Conservation (phyloP, 2,113 vertebrate genomes). For the Phaethon lepturus region DNA sequence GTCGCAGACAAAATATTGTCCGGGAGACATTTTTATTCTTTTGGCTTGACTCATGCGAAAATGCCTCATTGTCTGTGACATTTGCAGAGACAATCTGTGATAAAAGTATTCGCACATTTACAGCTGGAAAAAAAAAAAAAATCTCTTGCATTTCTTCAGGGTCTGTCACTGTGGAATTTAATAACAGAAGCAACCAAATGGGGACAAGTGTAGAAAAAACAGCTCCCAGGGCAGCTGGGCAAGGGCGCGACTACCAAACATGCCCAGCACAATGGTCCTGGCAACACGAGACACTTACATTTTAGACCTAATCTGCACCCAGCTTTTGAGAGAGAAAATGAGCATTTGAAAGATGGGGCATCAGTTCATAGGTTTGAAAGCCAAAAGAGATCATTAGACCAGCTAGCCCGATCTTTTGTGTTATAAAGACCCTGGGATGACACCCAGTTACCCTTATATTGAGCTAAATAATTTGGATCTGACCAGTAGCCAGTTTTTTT, state of each 20-base stretch:
- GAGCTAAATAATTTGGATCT: not conserved
- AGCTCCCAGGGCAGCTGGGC: not conserved
- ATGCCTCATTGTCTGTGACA: constrained; percentile 25
- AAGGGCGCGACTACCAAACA: not conserved
- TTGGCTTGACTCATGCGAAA: not conserved
- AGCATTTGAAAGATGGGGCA: not conserved
- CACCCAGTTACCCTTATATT: not conserved
- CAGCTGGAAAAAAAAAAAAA: constrained; percentile 17
- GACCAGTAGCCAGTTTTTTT: not conserved
- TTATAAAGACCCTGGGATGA: not conserved
- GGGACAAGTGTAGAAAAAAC: constrained; percentile 1
- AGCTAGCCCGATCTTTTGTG: not conserved
- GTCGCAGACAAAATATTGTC: not conserved
- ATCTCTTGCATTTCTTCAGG: not conserved
- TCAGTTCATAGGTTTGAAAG: not conserved
- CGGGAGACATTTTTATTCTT: not conserved
- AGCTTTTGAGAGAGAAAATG: not conserved
- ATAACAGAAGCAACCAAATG: not conserved
- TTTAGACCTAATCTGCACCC: not conserved
- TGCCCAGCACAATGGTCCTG: not conserved
- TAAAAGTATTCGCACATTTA: constrained; percentile 28
- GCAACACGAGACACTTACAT: not conserved
- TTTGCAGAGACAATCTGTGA: constrained; percentile 42
- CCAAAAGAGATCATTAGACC: not conserved
- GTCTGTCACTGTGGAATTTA: constrained; percentile 6